Evolutionary conservation across 2,888 invertebrate genomes (phyloP), one percentile per base, ranked within the genome.

Genomic region (Andrena camellia): DNA sequence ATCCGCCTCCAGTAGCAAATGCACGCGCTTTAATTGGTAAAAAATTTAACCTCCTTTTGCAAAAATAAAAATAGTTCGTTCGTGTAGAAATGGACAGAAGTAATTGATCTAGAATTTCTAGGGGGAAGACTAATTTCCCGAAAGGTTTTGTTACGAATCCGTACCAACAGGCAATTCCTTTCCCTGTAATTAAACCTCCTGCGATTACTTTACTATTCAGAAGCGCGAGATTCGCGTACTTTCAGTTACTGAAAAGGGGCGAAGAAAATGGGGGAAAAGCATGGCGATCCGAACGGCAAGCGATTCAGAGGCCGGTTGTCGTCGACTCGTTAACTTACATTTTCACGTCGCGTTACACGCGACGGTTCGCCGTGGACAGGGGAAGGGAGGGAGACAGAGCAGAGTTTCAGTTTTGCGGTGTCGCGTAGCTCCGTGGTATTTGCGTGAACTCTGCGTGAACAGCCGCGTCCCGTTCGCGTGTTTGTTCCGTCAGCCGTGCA

Each of bases 381-480:
- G 23, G 10, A 3, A 29, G 7, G 20, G 17, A 31, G 10, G 13
- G 23, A 7, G 33, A 62, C n/a, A 33, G 7, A 31, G 71, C 50
- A 62, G 80, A 68, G 73, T 76, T 80, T 66, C 66, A 73, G 81
- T 79, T 78, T 69, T 73, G 81, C 81, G 84, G 81, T 77, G 48
- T 75, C 79, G 78, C 74, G 86, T 84, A 87, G 79, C 80, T 78
- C 67, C 71, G 64, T 66, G 74, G 62, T 81, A 78, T 84, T 82
- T 78, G 57, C 69, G 78, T 57, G 85, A 63, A 81, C 67, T 69
- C 67, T 69, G 69, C 60, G 75, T 71, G 66, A 78, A 83, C 77
- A 75, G 83, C 70, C 78, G 50, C 66, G 79, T 69, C 75, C 64
- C 77, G 70, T 67, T 68, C 82, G 60, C 74, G 75, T 75, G 72